These are phyloP conservation scores for Columba guinea DNA, from an alignment of 2,797 vertebrate genomes.

Conservation along the genomic window DNA sequence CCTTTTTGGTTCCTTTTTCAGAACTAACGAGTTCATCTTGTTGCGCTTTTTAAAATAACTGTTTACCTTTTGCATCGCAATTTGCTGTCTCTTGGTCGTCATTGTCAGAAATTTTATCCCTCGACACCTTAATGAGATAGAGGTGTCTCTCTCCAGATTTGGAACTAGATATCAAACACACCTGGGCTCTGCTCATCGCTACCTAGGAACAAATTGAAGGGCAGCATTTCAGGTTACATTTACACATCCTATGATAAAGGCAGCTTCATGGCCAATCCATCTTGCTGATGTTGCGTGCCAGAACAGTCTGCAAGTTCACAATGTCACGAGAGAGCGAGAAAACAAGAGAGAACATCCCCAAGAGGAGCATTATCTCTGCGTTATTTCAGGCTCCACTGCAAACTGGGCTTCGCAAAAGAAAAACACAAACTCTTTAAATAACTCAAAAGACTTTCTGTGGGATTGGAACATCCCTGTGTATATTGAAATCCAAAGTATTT, in stretches of 20 bases:
- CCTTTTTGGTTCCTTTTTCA: not conserved
- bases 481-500: not conserved
- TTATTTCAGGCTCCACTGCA: not conserved
- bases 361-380: not conserved
- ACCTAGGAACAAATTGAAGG: slow-evolving; percentile 80
- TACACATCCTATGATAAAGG: not conserved
- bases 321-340: not conserved
- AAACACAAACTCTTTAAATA: not conserved
- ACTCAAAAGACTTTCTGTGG: not conserved
- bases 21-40: not conserved
- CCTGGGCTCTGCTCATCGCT: slow-evolving; percentile 94
- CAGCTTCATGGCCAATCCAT: not conserved
- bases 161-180: slow-evolving; percentile 87
- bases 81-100: slow-evolving; percentile 92
- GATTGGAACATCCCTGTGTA: not conserved
- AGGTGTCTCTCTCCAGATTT: slow-evolving; percentile 87
- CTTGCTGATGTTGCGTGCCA: not conserved
- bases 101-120: slow-evolving; percentile 84
- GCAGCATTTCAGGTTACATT: slow-evolving; percentile 14
- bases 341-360: not conserved
- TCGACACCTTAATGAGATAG: slow-evolving; percentile 86
- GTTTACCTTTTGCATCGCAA: slow-evolving; percentile 88
- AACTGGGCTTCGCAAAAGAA: not conserved
- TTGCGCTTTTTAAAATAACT: not conserved
- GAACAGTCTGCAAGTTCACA: not conserved